These are phyloP conservation scores for Lucilia sericata DNA, from an alignment of 1,140 invertebrate genomes.

Conservation along the genomic window DNA sequence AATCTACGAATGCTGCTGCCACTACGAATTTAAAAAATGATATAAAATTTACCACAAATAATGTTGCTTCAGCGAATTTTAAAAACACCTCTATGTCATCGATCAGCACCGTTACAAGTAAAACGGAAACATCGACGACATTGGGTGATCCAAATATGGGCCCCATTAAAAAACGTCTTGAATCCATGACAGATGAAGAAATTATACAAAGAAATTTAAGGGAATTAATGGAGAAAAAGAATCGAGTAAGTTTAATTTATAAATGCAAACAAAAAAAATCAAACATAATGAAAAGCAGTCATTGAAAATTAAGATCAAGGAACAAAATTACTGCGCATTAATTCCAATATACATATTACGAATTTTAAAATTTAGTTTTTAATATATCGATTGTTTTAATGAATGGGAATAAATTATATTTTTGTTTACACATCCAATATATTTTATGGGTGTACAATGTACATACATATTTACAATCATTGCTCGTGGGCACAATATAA, in stretches of 20 bases:
- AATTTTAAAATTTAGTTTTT: background rate
- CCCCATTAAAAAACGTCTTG: slow-evolving; percentile 53
- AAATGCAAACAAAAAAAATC: no score
- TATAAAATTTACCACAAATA: background rate
- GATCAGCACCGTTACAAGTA: slow-evolving; percentile 49
- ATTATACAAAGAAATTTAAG: slow-evolving; percentile 61
- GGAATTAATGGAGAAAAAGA: slow-evolving; percentile 59
- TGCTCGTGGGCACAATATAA: no score
- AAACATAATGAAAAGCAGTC: background rate
- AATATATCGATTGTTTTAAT: background rate
- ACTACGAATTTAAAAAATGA: background rate
- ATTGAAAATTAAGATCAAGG: slow-evolving; percentile 10
- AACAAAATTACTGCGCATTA: slow-evolving; percentile 1
- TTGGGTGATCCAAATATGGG: background rate
- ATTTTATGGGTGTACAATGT: background rate
- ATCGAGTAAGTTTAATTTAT: slow-evolving; percentile 50
- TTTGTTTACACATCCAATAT: background rate
- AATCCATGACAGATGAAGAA: slow-evolving; percentile 60
- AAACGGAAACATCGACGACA: slow-evolving; percentile 46
- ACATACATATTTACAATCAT: no score
- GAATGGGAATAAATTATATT: slow-evolving; percentile 2
- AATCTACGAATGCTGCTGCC: background rate
- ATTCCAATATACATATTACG: background rate
- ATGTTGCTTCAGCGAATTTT: background rate
- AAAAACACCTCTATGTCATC: slow-evolving; percentile 31